Conservation (phyloP, 2,113 vertebrate species). For the Oryzias celebensis region DNA sequence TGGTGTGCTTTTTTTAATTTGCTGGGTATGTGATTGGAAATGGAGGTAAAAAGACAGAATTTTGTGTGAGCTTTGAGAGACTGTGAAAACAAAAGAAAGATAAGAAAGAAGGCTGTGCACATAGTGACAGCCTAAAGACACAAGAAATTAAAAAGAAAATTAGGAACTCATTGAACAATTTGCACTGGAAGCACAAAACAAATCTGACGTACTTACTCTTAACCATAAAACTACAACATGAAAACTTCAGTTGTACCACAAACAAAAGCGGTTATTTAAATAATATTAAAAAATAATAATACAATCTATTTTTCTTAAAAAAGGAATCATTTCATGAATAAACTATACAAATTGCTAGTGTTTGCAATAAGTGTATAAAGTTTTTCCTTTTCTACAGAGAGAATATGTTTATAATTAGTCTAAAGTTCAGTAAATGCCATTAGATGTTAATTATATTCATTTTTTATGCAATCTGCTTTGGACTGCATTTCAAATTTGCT, state of each 20-base stretch:
- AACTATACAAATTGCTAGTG: not conserved
- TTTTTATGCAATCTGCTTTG: slow-evolving; percentile 51
- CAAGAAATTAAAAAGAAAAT: slow-evolving; percentile 75
- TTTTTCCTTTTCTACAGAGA: not conserved
- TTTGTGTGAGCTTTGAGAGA: slow-evolving; percentile 43
- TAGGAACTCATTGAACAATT: slow-evolving; percentile 66
- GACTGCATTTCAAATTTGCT: slow-evolving; percentile 42
- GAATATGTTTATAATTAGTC: slow-evolving; percentile 23
- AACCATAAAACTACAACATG: slow-evolving; percentile 21
- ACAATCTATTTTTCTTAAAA: too few relatives aligned
- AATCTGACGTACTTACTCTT: slow-evolving; percentile 40
- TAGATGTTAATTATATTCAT: slow-evolving; percentile 65
- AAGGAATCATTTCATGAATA: not conserved
- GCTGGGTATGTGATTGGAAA: slow-evolving; percentile 64
- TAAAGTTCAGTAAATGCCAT: slow-evolving; percentile 26
- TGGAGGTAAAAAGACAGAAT: slow-evolving; percentile 32
- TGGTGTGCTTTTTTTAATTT: slow-evolving; percentile 76
- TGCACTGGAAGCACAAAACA: slow-evolving; percentile 68
- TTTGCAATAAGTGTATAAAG: not conserved
- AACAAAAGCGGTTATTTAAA: not conserved
- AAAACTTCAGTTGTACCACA: slow-evolving; percentile 8
- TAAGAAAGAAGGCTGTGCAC: slow-evolving; percentile 58
- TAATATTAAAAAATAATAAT: not conserved
- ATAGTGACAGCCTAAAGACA: slow-evolving; percentile 71
- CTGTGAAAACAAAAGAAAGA: slow-evolving; percentile 20